phyloP scores from a whole-genome alignment of 2,797 vertebrate genomes.

The Hoplostethus atlanticus region DNA sequence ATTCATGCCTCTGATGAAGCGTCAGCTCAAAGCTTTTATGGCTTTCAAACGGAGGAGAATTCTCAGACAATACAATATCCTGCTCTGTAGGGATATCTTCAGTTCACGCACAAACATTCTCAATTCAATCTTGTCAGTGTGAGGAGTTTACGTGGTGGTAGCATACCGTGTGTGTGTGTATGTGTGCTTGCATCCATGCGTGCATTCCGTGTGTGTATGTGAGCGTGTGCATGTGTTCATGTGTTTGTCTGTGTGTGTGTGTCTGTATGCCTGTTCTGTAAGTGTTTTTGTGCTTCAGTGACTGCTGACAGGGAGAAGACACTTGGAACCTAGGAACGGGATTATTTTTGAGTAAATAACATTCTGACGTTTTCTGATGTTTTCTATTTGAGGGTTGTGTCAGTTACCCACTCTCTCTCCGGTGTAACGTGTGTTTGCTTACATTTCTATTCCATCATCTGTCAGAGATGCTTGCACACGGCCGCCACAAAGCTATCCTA shows the following conservation, averaged over 20 bases:
- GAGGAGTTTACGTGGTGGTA: slow-evolving; percentile 34
- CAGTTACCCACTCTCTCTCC: slow-evolving; percentile 23
- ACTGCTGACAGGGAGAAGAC: slow-evolving; percentile 50
- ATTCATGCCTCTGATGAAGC: slow-evolving; percentile 64
- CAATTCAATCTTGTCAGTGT: slow-evolving; percentile 49
- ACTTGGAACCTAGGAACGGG: slow-evolving; percentile 53
- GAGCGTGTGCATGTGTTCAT: neutral
- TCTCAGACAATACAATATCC: slow-evolving; percentile 44
- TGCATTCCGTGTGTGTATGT: slow-evolving; percentile 2
- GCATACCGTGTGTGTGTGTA: slow-evolving; percentile 13
- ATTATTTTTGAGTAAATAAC: slow-evolving; percentile 61
- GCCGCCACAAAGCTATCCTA: slow-evolving; percentile 34
- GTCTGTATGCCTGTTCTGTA: neutral
- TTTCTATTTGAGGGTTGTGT: slow-evolving; percentile 64
- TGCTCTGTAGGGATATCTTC: slow-evolving; percentile 48
- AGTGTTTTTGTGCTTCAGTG: slow-evolving; percentile 20
- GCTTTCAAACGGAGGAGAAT: slow-evolving; percentile 57
- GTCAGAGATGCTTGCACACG: slow-evolving; percentile 41
- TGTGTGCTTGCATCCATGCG: neutral
- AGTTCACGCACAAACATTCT: slow-evolving; percentile 56
- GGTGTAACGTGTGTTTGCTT: slow-evolving; percentile 53
- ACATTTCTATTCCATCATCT: slow-evolving; percentile 66
- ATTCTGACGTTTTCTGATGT: slow-evolving; percentile 42
- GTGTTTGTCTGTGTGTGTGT: slow-evolving; percentile 1
- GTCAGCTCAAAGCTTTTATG: slow-evolving; percentile 59